These are phyloP conservation scores for Larimichthys crocea DNA, from an alignment of 2,113 vertebrate species.

Conservation along the genomic window DNA sequence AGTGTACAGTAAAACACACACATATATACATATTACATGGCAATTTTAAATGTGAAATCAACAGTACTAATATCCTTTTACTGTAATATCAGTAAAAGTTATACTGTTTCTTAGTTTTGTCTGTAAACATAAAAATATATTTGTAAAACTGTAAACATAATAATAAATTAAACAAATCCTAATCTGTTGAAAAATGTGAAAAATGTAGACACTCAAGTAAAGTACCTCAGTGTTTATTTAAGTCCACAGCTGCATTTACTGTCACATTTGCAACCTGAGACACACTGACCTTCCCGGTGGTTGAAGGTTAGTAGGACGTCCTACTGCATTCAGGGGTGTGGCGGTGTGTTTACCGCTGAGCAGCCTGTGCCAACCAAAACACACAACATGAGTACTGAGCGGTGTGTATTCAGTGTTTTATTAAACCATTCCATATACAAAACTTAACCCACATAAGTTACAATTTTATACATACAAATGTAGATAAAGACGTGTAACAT, in stretches of 20 bases:
- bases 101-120: no score
- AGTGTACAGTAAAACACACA: no score
- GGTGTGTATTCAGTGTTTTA: constrained; percentile 69
- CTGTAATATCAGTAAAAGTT: no score
- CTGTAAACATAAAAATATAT: no score
- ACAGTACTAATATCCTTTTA: no score
- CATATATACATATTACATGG: no score
- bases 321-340: background rate
- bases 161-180: no score
- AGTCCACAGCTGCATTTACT: background rate
- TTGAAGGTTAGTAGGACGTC: background rate
- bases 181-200: no score
- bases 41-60: no score
- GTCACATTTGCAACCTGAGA: background rate
- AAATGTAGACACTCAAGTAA: no score
- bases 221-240: background rate
- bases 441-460: constrained; percentile 65
- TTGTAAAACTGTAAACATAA: no score
- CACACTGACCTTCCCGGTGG: background rate
- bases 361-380: background rate
- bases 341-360: background rate
- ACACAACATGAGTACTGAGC: background rate
- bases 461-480: constrained; percentile 64
- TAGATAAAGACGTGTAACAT: constrained; percentile 63
- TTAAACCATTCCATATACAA: constrained; percentile 78